Base-by-base conservation (phyloP, 2,888 invertebrate species). In the Hirtodrosophila cameraria region DNA sequence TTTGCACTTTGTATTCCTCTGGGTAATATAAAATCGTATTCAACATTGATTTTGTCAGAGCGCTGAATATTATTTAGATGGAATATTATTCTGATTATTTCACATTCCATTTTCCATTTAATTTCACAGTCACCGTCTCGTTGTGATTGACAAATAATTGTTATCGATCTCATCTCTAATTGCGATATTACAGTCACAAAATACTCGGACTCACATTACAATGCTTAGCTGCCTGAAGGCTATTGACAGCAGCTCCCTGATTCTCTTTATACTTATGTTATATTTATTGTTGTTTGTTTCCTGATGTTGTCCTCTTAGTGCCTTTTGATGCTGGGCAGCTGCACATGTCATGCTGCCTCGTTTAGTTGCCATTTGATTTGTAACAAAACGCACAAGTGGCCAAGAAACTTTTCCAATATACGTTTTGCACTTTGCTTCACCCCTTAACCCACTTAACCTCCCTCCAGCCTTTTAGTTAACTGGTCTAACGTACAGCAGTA, bases 391-490 rank as follows among this genome's bases (percentile, higher is more conserved):
- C 74, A 61, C 35, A 78, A 73, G 80, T 68, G 75, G 46, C 42
- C 53, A 42, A 31, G 50, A 60, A 81, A 83, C 69, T 77, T 83
- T 80, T 69, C 48, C 72, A 77, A 82, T 82, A 70, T 64, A 58
- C 20, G 50, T 12, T 15, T 23, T 27, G 23, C 15, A 39, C 36
- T 30, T 13, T 23, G 25, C 23, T 13, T 18, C 42, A 15, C 9
- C 15, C 13, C 28, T 38, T 8, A 8, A 11, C n/a, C 33, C 7
- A 12, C 27, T 28, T 27, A 35, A 8, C 16, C 18, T 9, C 1
- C 9, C 12, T n/a, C n/a, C n/a, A n/a, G n/a, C 13, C 2, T 2
- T 16, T 4, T 12, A n/a, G 27, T 33, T 7, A 12, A 27, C 18
- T n/a, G 11, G 25, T 11, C 13, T 1, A 23, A 13, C 8, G 30